A percentile compares a stretch with the other conserved stretches of the same genome.
These are phyloP conservation scores for Halcyon malimbica DNA, from an alignment of 2,113 vertebrate genomes.

Conservation along the genomic window DNA sequence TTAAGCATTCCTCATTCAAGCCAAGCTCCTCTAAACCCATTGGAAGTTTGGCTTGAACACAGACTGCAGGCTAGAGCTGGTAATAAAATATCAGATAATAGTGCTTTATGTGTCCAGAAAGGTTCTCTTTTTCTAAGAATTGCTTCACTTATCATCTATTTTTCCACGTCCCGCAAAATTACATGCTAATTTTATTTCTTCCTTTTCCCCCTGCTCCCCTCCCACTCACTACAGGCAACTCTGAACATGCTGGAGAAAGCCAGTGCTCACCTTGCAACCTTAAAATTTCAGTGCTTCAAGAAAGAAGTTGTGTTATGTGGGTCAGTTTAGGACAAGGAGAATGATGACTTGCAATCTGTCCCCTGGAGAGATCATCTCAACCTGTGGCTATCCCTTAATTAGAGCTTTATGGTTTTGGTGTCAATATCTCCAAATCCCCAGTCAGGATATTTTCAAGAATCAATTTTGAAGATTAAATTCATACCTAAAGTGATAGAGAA, in stretches of 20 bases:
- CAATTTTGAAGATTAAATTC: not conserved
- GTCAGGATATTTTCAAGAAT: not conserved
- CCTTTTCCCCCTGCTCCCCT: not conserved
- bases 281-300: not conserved
- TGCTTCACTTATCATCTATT: not conserved
- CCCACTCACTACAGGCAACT: not conserved
- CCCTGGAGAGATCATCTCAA: not conserved
- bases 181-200: constrained; percentile 35
- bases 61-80: not conserved
- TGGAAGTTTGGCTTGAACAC: constrained; percentile 34
- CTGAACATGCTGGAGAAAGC: not conserved
- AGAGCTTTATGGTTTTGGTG: not conserved
- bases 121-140: constrained; percentile 4
- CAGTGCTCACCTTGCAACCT: not conserved
- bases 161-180: constrained; percentile 21
- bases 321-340: not conserved
- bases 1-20: constrained; percentile 38
- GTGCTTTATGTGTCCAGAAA: not conserved
- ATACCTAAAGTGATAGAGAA: not conserved
- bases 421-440: not conserved
- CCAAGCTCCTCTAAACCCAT: constrained; percentile 34
- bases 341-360: not conserved
- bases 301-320: not conserved
- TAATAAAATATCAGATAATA: constrained; percentile 37
- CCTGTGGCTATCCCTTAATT: not conserved